Evolutionary conservation across 1,140 invertebrate species (phyloP).

Genomic region (Temnothorax curvispinosus): DNA sequence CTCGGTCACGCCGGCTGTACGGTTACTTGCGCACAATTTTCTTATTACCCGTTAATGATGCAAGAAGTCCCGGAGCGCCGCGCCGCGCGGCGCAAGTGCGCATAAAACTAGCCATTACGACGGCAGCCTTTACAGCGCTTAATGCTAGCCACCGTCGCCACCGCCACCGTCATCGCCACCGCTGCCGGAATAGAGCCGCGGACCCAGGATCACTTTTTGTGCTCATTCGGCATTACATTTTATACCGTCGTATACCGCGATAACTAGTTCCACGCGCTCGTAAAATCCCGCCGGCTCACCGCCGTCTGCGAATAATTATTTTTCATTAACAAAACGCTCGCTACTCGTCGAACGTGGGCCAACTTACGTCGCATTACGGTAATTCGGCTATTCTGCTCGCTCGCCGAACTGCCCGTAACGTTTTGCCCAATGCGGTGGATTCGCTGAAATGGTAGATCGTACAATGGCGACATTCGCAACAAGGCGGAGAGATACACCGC

Average conservation of each 20-base stretch:
- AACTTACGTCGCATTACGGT: background rate
- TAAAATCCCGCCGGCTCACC: conserved; percentile 38
- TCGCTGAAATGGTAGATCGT: background rate
- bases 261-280: conserved; percentile 47
- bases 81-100: conserved; percentile 46
- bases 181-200: conserved; percentile 15
- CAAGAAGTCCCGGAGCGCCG: conserved; percentile 65
- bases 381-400: background rate
- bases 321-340: conserved; percentile 47
- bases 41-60: conserved; percentile 76
- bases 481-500: conserved; percentile 37
- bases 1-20: conserved; percentile 59
- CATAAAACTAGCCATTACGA: conserved; percentile 74
- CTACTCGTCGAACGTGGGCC: background rate
- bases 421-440: background rate
- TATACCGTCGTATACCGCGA: conserved; percentile 60
- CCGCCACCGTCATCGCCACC: background rate
- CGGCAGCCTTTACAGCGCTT: conserved; percentile 68
- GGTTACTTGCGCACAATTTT: conserved; percentile 73
- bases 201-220: conserved; percentile 61
- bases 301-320: conserved; percentile 63
- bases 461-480: conserved; percentile 20
- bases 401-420: background rate
- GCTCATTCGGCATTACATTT: conserved; percentile 63
- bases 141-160: conserved; percentile 43